Evolutionary conservation across 1,140 invertebrate species (phyloP), one percentile per base, ranked within the genome.

Genomic region (Pectinophora gossypiella): DNA sequence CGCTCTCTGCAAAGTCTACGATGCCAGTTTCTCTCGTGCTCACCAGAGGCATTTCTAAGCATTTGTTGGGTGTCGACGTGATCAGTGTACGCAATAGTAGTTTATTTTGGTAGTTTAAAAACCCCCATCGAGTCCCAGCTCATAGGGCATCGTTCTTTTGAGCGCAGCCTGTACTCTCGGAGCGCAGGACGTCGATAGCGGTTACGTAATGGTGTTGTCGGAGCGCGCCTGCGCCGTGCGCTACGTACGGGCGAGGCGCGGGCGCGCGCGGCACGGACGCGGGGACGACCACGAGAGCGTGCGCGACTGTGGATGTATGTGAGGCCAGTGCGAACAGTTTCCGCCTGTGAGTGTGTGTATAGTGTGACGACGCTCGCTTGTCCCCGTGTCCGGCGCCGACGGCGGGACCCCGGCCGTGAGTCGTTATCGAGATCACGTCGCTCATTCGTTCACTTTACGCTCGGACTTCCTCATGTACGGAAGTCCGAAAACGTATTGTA

Each of bases 1-100:
- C 60, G 91, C 94, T 56, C 91, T 96, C 54, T 95, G 94, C 89
- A 96, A 96, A 88, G 89, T 96, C 54, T 96, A 96, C 85, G 95
- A 96, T 76, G 91, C 92, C 66, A 93, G 93, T 68, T 95, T 90
- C 59, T 88, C 89, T 45, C 91, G 91, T 74, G 85, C 90, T 56
- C 91, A 95, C 82, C 93, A 93, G 70, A 93, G 94, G 85, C 92
- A 95, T 82, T 95, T 94, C 86, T 96, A 91, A 92, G 72, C 74
- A 66, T 50, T 54, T 64, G 54, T 59, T 68, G 61, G 52, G 59
- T 73, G 73, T 81, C 67, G 66, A 78, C 79, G 79, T 76, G 66
- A 73, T 73, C 62, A 70, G 53, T 72, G 69, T 82, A 67, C 68
- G 77, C 83, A 86, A 83, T 85, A 86, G 68, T 86, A 86, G 83